Conservation (phyloP, 2,797 vertebrate species). For the Podargus strigoides region DNA sequence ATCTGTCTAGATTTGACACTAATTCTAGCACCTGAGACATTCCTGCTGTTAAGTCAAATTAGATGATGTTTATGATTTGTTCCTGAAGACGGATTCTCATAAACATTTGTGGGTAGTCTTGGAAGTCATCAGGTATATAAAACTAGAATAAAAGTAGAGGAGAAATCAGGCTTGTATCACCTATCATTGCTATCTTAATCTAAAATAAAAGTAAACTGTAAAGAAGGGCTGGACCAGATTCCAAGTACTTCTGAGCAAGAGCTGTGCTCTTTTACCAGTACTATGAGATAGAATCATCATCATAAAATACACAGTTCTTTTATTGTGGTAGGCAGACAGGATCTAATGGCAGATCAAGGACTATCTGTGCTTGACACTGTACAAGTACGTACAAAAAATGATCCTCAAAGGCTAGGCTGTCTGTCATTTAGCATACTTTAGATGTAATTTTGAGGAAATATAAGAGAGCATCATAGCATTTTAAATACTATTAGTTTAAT, state of each 20-base stretch:
- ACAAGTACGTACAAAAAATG: background rate
- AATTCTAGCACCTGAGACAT: background rate
- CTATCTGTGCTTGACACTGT: background rate
- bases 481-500: background rate
- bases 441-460: background rate
- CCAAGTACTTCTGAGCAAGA: background rate
- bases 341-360: background rate
- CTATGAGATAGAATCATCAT: background rate
- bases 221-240: background rate
- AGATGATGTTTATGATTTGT: background rate
- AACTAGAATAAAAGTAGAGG: background rate
- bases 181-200: background rate
- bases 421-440: background rate
- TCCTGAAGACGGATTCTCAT: background rate
- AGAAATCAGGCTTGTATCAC: background rate
- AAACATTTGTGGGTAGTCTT: background rate
- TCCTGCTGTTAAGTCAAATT: background rate
- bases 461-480: background rate
- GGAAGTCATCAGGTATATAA: background rate
- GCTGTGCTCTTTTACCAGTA: background rate
- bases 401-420: background rate
- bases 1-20: background rate
- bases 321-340: background rate
- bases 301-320: rapidly evolving
- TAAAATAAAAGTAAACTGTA: background rate